A percentile compares a stretch with the other conserved stretches of the same genome.
phyloP scores from a whole-genome alignment of 2,113 vertebrate species.

The Serinus canaria region DNA sequence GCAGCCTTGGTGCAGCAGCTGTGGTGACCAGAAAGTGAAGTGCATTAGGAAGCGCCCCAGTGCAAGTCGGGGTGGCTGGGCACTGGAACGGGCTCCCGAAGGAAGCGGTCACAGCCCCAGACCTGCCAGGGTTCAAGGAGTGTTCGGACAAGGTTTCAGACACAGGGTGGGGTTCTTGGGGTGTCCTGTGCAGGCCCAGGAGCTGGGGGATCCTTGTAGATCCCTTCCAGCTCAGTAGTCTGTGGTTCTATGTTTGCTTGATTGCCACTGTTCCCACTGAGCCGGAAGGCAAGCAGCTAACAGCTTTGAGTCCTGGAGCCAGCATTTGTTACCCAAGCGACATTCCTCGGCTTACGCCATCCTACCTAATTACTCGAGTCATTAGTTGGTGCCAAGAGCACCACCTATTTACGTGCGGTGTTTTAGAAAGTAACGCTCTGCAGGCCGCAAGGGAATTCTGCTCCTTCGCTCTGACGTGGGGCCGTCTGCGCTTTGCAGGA shows the following conservation, averaged over 20 bases:
- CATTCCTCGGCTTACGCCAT: neutral
- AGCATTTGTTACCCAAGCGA: neutral
- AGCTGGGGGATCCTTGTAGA: neutral
- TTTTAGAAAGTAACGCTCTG: fast-evolving
- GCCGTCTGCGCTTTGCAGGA: fast-evolving
- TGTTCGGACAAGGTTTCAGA: neutral
- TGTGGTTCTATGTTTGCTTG: neutral
- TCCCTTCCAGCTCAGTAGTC: neutral
- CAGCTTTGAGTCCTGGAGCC: neutral
- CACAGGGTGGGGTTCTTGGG: neutral
- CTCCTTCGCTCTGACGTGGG: fast-evolving
- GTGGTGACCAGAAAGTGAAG: neutral
- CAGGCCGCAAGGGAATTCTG: fast-evolving
- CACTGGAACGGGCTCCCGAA: neutral
- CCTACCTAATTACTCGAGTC: neutral
- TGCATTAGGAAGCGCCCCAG: neutral
- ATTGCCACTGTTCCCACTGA: neutral
- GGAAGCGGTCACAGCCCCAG: neutral
- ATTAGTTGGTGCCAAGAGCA: neutral
- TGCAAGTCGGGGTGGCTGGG: neutral
- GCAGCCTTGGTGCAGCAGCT: neutral
- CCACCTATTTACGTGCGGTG: fast-evolving
- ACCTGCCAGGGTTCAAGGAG: too few species aligned
- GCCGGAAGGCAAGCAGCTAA: neutral
- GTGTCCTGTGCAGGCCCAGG: too few species aligned